Base-by-base conservation (phyloP, 2,797 vertebrate species). In the Perodicticus potto region DNA sequence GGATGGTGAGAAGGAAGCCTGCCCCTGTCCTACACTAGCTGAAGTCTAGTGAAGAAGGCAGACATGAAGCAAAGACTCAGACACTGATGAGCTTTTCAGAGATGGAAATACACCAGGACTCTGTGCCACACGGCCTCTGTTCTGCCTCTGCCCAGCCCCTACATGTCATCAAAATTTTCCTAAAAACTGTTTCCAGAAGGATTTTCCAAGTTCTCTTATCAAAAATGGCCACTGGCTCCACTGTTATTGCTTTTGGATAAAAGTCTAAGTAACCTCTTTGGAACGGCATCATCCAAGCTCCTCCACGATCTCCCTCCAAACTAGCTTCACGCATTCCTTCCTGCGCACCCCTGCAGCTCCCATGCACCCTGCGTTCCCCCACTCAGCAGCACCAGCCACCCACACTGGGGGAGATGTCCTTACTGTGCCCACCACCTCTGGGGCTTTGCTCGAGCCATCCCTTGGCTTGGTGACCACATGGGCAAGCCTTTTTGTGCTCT, bases 131-230 rank as follows among this genome's bases (percentile, higher is more conserved):
- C 5, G 13, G 67, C 61, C 82, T 96, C 57, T 5, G 22, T 10
- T 49, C 55, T 45, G 61, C n/a, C 43, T 69, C 27, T 20, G 29
- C 45, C 49, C n/a, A 17, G 8, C 7, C 22, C 13, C 11, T 29
- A 29, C 13, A 29, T 69, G 19, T 9, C 25, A 82, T 40, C 40
- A 76, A 61, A n/a, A 32, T 37, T 69, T 93, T 80, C 61, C 80
- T 77, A 65, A 43, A 45, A 81, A 76, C 20, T 59, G 20, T 74
- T 81, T 78, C 40, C 43, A 65, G 67, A 63, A 89, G 17, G 27
- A 91, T 74, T 77, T 89, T 74, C 59, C 63, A 83, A 82, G 91
- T 73, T 83, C 37, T 16, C 63, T 78, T 88, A 80, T 88, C 40
- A 43, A 83, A 95, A 91, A 32, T 49, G 25, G 53, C 29, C 32